A percentile compares a stretch with the other conserved stretches of the same genome.
phyloP scores from a whole-genome alignment of 2,797 vertebrate species.

The Gymnocypris eckloni region DNA sequence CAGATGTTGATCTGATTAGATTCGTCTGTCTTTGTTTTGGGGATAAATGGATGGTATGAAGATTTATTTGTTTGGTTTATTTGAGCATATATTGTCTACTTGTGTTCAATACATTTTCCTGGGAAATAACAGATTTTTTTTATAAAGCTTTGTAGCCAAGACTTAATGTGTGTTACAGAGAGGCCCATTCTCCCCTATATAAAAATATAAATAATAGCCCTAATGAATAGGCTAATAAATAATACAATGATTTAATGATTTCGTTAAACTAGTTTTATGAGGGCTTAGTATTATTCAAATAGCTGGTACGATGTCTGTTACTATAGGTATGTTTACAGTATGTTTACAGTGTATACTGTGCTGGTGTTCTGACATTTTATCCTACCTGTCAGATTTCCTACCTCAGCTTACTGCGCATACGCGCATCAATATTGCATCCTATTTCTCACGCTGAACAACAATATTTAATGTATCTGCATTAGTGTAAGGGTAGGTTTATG shows the following conservation, averaged over 20 bases:
- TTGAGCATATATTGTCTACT: neutral
- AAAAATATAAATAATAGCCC: neutral
- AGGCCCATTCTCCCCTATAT: neutral
- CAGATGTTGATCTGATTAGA: neutral
- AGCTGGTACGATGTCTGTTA: neutral
- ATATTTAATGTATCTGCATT: too few species aligned
- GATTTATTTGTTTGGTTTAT: neutral
- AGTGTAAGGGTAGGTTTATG: too few species aligned
- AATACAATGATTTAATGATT: neutral
- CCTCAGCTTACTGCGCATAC: too few species aligned
- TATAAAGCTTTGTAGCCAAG: neutral
- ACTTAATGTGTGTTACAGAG: neutral
- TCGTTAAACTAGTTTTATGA: neutral
- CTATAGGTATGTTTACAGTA: neutral
- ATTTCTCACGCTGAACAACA: too few species aligned
- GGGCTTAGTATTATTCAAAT: neutral
- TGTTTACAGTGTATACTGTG: too few species aligned
- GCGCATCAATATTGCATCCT: too few species aligned
- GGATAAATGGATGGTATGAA: neutral
- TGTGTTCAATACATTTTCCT: neutral
- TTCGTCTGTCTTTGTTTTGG: neutral
- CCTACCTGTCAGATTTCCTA: too few species aligned
- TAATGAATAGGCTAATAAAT: neutral
- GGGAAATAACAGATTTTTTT: neutral
- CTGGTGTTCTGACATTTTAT: too few species aligned